Evolutionary conservation across 2,113 vertebrate species (phyloP), one percentile per base, ranked within the genome.

Genomic region (Anolis sagrei): DNA sequence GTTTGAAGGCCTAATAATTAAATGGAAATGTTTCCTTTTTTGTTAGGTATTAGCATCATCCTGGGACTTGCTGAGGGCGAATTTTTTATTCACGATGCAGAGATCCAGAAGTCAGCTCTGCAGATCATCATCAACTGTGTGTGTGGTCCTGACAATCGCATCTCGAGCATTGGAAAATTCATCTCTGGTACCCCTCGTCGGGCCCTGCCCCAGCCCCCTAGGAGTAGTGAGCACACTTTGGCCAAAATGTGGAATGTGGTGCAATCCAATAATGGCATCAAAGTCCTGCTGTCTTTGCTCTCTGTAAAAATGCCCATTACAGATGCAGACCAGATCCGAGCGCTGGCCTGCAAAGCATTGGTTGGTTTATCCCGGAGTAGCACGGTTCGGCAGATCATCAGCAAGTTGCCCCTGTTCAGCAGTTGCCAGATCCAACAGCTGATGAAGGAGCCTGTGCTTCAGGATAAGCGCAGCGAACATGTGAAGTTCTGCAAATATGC

Each of bases 161-260:
- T 99, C 87, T 98, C 98, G 93, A 98, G 98, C 91, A 99, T 99
- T 1, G 98, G 98, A 90, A 99, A 99, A 89, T 99, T 99, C 92
- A 98, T 99, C 76, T 98, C 98, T 2, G 98, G 98, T 68, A 99
- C 98, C 8, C 98, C 98, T 36, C 98, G 99, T 0, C 97, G 98
- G 8, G 98, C 97, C 81, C 94, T 97, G 79, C 97, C 98, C 39
- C 98, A 99, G 92, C 96, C 97, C 13, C 97, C 96, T 89, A 98
- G 97, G 92, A 97, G 96, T 92, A 98, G 96, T 0, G 98, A 99
- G 94, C 98, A 97, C 61, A 98, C 98, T 0, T 96, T 99, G 86
- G 97, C 97, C 51, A 99, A 99, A 95, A 99, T 99, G 99, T 99
- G 99, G 99, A 99, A 99, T 1, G 98, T 99, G 89, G 98, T 99